phyloP scores from a whole-genome alignment of 2,113 vertebrate species.

The Sceloporus undulatus region DNA sequence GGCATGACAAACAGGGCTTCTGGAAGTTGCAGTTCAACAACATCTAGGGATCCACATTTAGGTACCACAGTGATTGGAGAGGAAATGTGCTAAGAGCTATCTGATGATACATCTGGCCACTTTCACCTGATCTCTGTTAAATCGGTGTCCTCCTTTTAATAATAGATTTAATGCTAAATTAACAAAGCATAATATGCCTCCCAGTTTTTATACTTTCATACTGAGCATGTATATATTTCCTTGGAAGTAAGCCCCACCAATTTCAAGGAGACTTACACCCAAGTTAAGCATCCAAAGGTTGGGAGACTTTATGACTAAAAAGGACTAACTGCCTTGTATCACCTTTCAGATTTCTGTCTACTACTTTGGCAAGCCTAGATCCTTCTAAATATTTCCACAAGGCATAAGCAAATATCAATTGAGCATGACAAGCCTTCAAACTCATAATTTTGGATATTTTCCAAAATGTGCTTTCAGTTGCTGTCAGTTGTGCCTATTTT shows the following conservation, averaged over 20 bases:
- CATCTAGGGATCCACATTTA: too few species aligned
- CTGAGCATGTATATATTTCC: background rate
- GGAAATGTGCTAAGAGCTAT: background rate
- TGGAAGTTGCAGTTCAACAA: background rate
- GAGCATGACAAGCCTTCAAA: conserved; percentile 14
- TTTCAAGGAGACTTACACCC: background rate
- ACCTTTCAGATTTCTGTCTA: conserved; percentile 20
- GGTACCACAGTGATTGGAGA: too few species aligned
- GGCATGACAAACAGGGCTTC: background rate
- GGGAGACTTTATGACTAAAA: background rate
- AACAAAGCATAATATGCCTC: background rate
- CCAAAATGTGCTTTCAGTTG: conserved; percentile 28
- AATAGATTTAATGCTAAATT: background rate
- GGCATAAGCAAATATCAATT: conserved; percentile 16
- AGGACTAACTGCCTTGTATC: conserved; percentile 3
- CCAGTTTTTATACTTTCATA: background rate
- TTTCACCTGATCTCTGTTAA: background rate
- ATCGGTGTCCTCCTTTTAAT: background rate
- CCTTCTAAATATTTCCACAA: conserved; percentile 18
- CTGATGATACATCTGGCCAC: background rate
- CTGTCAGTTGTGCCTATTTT: conserved; percentile 1
- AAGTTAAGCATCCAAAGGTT: background rate
- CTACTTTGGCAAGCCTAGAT: conserved; percentile 10
- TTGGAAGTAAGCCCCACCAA: background rate
- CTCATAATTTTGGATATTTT: conserved; percentile 22